Percentiles rank a stretch among this genome's conserved stretches.
phyloP scores from a whole-genome alignment of 2,797 vertebrate genomes.

The Poecilia gillii region DNA sequence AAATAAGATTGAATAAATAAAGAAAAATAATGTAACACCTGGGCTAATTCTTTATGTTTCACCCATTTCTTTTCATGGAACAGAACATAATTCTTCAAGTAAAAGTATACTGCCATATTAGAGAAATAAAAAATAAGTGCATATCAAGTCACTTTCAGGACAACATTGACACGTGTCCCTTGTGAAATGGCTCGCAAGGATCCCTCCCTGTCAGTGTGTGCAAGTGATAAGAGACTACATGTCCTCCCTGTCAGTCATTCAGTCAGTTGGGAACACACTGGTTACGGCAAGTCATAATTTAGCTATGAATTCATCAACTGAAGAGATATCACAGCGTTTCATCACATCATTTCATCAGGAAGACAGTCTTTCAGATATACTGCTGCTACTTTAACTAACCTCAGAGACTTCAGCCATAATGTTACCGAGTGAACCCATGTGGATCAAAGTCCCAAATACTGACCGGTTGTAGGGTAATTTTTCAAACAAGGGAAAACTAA shows the following conservation, averaged over 20 bases:
- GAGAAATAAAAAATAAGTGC: slow-evolving; percentile 39
- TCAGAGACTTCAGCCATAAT: slow-evolving; percentile 26
- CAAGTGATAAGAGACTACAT: slow-evolving; percentile 54
- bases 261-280: slow-evolving; percentile 39
- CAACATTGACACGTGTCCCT: slow-evolving; percentile 44
- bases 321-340: slow-evolving; percentile 66
- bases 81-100: slow-evolving; percentile 10
- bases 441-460: slow-evolving; percentile 45
- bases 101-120: slow-evolving; percentile 23
- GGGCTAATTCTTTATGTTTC: not conserved
- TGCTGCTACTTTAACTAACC: slow-evolving; percentile 35
- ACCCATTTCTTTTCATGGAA: not conserved
- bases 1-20: not conserved
- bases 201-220: slow-evolving; percentile 52
- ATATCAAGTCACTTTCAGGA: slow-evolving; percentile 45
- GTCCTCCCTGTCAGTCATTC: slow-evolving; percentile 58
- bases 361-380: slow-evolving; percentile 51
- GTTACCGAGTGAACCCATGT: slow-evolving; percentile 20
- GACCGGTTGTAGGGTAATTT: not conserved
- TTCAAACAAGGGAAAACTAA: slow-evolving; percentile 15
- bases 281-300: slow-evolving; percentile 62
- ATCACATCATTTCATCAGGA: slow-evolving; percentile 65
- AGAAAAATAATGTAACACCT: not conserved
- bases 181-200: slow-evolving; percentile 44
- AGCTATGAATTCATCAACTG: slow-evolving; percentile 59